Base-by-base conservation (phyloP, 2,113 vertebrate species). In the Chaetorhynchus papuensis region DNA sequence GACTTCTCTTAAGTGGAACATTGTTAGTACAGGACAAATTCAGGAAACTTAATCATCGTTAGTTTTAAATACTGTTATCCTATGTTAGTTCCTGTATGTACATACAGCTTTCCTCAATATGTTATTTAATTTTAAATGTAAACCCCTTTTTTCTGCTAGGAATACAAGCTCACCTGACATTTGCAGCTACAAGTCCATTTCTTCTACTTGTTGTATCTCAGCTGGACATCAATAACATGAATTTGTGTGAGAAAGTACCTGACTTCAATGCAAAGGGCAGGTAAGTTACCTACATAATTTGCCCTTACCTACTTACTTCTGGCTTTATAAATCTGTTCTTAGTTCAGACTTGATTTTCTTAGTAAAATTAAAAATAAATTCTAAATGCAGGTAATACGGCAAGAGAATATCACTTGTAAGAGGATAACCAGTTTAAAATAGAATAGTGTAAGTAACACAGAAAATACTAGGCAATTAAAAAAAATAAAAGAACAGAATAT, bases 381-480 rank as follows among this genome's bases (percentile, higher is more conserved):
- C 44, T 87, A 89, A 85, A 60, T 64, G 45, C 57, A 94, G 45
- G 60, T 60, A 76, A 84, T 82, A 71, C 3, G 31, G 75, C 16
- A 94, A 83, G n/a, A 84, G 41, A 82, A 7, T 71, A 89, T 76
- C n/a, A 85, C 27, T 79, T 61, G 84, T 65, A 93, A 78, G 93
- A 93, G 65, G 49, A 84, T 28, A 84, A 82, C 75, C 41, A 47
- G 68, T 89, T 95, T 79, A 89, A 94, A 87, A 91, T 30, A 88
- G 85, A 90, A 69, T 16, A 75, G 53, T 37, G 31, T 75, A 89
- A 85, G 27, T 30, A 89, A 91, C 21, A 13, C 28, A 85, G 87
- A 87, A 89, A 91, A 91, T 53, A 92, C 12, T 11, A 71, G 30
- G 60, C 60, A 89, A 56, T 66, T 33, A 33, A 72, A 66, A 63